Evolutionary conservation across 2,113 vertebrate genomes (phyloP).

Genomic region (Corythaixoides concolor): DNA sequence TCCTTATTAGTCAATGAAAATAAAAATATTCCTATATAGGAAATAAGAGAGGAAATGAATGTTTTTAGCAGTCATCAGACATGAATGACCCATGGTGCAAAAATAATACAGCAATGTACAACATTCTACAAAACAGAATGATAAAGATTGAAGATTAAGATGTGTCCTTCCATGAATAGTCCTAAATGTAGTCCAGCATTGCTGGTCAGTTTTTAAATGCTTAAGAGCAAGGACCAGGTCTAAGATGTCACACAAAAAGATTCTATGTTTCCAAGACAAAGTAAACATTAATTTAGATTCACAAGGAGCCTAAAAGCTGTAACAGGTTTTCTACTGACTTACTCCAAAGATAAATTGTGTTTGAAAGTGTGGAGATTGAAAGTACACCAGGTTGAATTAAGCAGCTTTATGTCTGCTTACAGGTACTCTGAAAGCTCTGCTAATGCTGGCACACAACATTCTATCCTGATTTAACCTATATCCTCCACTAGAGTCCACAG

Average conservation of each 20-base stretch:
- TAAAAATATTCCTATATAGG: neutral
- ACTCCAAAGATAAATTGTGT: neutral
- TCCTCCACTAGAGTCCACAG: neutral
- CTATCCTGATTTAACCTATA: slow-evolving; percentile 14
- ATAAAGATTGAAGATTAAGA: neutral
- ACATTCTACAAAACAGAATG: neutral
- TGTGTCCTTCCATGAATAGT: neutral
- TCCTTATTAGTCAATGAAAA: neutral
- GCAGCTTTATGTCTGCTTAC: slow-evolving; percentile 31
- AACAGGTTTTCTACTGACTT: neutral
- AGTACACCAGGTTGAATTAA: neutral
- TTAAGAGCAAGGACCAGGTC: neutral
- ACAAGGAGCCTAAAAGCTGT: neutral
- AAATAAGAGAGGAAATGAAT: neutral
- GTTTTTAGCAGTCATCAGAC: neutral
- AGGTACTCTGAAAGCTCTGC: slow-evolving; percentile 15
- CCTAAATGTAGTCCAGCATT: neutral
- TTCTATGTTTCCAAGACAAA: neutral
- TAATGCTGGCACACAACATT: slow-evolving; percentile 12
- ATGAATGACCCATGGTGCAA: neutral
- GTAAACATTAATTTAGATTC: neutral
- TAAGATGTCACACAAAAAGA: neutral
- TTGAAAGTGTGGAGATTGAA: neutral
- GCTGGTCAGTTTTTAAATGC: neutral
- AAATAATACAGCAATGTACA: neutral